A percentile compares a stretch with the other conserved stretches of the same genome.
These are phyloP conservation scores for Nyctalus aviator DNA, from an alignment of 2,797 vertebrate genomes.

Conservation along the genomic window DNA sequence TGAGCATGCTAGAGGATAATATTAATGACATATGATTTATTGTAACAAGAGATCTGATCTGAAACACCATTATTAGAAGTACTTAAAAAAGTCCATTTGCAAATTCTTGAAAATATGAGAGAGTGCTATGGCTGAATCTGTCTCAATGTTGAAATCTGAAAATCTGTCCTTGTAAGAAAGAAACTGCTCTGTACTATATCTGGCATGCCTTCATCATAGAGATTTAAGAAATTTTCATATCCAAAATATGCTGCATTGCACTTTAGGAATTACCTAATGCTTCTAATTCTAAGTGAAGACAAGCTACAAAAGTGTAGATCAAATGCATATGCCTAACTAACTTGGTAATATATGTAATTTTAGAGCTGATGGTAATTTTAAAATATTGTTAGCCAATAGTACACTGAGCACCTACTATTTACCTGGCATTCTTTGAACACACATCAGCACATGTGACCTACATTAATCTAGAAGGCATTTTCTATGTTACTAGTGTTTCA, in stretches of 20 bases:
- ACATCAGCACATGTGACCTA: neutral
- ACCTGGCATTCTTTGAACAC: neutral
- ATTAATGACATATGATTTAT: conserved; percentile 88
- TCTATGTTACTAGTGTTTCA: neutral
- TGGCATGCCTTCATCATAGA: neutral
- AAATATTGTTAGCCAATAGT: neutral
- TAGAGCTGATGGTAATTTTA: neutral
- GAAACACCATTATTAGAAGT: conserved; percentile 84
- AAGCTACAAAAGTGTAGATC: neutral
- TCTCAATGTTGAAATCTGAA: conserved; percentile 70
- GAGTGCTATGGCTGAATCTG: conserved; percentile 76
- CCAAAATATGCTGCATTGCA: neutral
- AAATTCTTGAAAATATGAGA: conserved; percentile 84
- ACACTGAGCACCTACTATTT: neutral
- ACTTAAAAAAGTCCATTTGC: conserved; percentile 85
- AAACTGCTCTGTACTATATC: conserved; percentile 22
- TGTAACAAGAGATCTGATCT: conserved; percentile 85
- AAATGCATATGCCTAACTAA: neutral
- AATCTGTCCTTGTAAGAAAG: conserved; percentile 30
- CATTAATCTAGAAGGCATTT: neutral
- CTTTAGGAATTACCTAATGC: neutral
- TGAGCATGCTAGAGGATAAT: conserved; percentile 85
- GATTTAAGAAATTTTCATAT: neutral
- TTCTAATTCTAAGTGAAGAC: neutral
- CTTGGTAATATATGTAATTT: neutral